These are phyloP conservation scores for Brachypalpus laphriformis DNA, from an alignment of 2,888 invertebrate species.

Conservation along the genomic window DNA sequence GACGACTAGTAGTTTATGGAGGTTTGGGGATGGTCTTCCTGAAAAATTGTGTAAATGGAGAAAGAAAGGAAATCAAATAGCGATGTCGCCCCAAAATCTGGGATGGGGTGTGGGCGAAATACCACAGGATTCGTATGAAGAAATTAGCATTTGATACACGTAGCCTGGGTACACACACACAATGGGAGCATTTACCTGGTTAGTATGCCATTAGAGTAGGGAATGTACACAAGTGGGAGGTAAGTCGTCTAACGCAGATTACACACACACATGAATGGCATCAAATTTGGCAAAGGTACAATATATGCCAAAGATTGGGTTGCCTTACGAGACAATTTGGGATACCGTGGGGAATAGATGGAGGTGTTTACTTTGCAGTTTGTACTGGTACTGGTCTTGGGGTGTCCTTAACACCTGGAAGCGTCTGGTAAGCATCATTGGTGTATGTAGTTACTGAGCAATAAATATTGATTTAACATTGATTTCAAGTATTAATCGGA, in stretches of 20 bases:
- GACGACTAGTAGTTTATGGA: background rate
- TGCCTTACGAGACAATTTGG: background rate
- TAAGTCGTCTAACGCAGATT: background rate
- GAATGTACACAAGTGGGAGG: background rate
- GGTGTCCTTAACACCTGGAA: background rate
- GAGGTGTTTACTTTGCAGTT: background rate
- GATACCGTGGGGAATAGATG: no score
- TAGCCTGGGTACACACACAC: conserved; percentile 10
- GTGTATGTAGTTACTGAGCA: background rate
- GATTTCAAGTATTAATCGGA: conserved; percentile 42
- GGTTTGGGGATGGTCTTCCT: background rate
- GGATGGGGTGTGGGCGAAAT: background rate
- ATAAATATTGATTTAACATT: conserved; percentile 49
- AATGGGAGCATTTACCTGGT: background rate
- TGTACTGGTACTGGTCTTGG: background rate
- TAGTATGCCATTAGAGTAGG: conserved; percentile 3
- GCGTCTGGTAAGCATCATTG: background rate
- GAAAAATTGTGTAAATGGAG: conserved; percentile 3
- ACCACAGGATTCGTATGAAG: conserved; percentile 19
- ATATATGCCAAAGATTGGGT: background rate
- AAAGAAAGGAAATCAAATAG: conserved; percentile 28
- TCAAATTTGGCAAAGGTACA: conserved; percentile 16
- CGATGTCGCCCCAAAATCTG: background rate
- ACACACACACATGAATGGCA: background rate
- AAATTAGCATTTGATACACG: conserved; percentile 57